These are phyloP conservation scores for Athripsodes cinereus DNA, from an alignment of 2,888 invertebrate genomes.

Conservation along the genomic window DNA sequence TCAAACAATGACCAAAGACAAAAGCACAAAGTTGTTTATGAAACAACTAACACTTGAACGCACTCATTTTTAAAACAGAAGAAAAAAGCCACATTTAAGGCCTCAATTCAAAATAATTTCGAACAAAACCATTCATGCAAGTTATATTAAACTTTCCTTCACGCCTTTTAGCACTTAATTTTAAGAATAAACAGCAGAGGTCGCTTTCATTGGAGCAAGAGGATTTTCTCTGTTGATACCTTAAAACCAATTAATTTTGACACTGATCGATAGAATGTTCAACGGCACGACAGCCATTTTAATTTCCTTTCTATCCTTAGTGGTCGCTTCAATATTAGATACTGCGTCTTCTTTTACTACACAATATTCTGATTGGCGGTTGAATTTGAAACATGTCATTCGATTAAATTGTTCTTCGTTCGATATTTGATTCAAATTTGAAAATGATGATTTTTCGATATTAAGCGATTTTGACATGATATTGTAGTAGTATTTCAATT, in stretches of 20 bases:
- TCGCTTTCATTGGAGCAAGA: not conserved
- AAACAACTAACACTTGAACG: no score
- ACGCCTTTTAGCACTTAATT: not conserved
- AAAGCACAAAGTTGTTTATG: no score
- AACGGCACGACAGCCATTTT: not conserved
- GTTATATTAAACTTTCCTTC: not conserved
- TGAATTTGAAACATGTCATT: not conserved
- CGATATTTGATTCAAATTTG: not conserved
- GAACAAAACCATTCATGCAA: not conserved
- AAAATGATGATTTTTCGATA: not conserved
- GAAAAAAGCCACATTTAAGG: no score
- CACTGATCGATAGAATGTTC: slow-evolving; percentile 12
- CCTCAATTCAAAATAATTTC: no score
- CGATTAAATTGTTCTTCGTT: not conserved
- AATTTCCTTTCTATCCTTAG: not conserved
- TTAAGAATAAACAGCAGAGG: not conserved
- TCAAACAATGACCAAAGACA: no score
- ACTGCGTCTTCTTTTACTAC: not conserved
- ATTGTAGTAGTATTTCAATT: no score
- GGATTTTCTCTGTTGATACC: not conserved
- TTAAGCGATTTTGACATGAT: not conserved
- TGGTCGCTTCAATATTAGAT: not conserved
- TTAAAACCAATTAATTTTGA: slow-evolving; percentile 13
- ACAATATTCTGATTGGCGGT: not conserved
- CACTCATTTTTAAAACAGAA: no score